Evolutionary conservation across 1,140 invertebrate genomes (phyloP).

Genomic region (Planococcus citri): DNA sequence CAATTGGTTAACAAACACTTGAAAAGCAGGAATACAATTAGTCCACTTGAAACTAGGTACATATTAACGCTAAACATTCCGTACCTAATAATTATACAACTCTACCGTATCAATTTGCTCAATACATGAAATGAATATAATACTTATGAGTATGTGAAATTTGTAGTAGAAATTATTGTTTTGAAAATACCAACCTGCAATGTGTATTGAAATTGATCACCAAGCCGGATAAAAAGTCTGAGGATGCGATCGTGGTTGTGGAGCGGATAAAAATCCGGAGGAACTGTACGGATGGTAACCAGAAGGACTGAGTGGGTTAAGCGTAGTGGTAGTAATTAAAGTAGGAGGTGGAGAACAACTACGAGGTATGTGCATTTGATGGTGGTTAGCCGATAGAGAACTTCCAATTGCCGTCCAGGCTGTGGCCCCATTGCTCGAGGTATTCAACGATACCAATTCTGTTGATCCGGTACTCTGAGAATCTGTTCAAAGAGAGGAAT

Average conservation of each 20-base stretch:
- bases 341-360: not conserved
- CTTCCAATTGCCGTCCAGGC: not conserved
- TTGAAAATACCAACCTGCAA: no score
- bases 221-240: not conserved
- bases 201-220: no score
- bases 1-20: no score
- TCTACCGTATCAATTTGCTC: no score
- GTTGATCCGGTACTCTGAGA: conserved; percentile 1
- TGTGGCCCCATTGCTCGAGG: not conserved
- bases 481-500: no score
- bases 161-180: no score
- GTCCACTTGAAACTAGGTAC: no score
- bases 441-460: conserved; percentile 2
- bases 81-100: no score
- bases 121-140: no score
- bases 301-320: conserved; percentile 10
- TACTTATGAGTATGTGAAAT: no score
- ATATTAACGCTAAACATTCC: no score
- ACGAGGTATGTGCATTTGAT: conserved; percentile 9
- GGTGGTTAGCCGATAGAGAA: not conserved
- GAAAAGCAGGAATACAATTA: no score
- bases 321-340: not conserved
- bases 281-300: conserved; percentile 14
- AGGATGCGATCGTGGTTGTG: not conserved
- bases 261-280: not conserved